Conservation (phyloP, 2,797 vertebrate genomes). For the Arrhamphus sclerolepis region DNA sequence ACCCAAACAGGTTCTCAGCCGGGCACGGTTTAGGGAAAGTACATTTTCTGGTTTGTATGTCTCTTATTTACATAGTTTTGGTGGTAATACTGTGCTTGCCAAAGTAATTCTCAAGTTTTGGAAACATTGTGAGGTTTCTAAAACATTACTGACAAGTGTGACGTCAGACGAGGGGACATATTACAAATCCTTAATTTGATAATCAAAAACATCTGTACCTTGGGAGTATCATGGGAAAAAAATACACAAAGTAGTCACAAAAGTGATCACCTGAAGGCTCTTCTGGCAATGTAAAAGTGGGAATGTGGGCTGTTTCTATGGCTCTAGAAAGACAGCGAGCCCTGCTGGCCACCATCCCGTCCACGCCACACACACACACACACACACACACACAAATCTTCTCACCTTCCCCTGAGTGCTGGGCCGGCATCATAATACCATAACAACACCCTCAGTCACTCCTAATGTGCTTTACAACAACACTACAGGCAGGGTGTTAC, state of each 20-base stretch:
- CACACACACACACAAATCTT: conserved; percentile 32
- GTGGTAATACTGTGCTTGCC: not conserved
- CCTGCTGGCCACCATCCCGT: conserved; percentile 36
- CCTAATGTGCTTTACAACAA: conserved; percentile 76
- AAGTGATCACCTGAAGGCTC: not conserved
- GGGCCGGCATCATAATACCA: conserved; percentile 69
- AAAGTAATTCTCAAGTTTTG: no score
- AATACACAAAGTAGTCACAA: no score
- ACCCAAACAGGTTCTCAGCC: conserved; percentile 56
- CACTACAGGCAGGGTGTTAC: conserved; percentile 75
- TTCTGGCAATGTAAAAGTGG: not conserved
- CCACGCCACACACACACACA: conserved; percentile 33
- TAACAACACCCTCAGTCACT: conserved; percentile 72
- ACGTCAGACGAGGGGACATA: no score
- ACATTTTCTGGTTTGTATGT: conserved; percentile 33
- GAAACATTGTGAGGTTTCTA: no score
- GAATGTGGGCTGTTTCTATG: not conserved
- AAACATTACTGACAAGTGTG: no score
- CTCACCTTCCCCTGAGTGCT: conserved; percentile 71
- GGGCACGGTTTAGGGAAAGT: conserved; percentile 16
- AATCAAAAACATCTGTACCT: no score
- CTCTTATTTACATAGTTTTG: conserved; percentile 7
- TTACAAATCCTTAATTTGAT: no score
- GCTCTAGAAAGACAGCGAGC: conserved; percentile 17
- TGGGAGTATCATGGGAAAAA: no score